Base-by-base conservation (phyloP, 2,797 vertebrate genomes). In the Fistularia tabacaria region DNA sequence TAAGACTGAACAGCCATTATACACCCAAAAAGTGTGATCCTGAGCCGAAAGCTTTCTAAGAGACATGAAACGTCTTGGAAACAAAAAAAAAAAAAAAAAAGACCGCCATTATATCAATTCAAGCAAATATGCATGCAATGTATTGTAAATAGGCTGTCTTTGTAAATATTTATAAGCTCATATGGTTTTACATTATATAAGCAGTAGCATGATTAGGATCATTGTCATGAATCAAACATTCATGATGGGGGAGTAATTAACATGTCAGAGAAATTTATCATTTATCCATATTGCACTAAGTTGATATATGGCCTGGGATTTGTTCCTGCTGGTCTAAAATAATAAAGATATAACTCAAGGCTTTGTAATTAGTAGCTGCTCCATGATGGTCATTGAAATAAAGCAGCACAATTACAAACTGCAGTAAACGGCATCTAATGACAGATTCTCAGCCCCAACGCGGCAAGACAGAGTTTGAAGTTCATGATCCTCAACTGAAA, bases 181-280 rank as follows among this genome's bases (percentile, higher is more conserved):
- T 53, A 52, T 41, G 43, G 42, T 54, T 66, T 62, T 62, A 46
- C 66, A 64, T 64, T 43, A 50, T 38, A 43, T 10, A 51, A 14
- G 38, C 15, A 12, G 36, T 14, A 36, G 38, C 41, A 48, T 54
- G 43, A 61, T 61, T 56, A 51, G 55, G 51, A 62, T 68, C 37
- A 54, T 63, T n/a, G 49, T 60, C 14, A 57, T 44, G 59, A n/a
- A 51, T 46, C 12, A 49, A 59, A 51, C 52, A 15, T 25, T 57
- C 38, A 62, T 46, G 54, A 11, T 15, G 46, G 9, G 43, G 50
- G 54, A 62, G 60, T 43, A 46, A 58, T 68, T 46, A 57, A 14
- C 39, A 41, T 56, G 49, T 68, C 60, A 60, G 40, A 73, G 46
- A 36, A 50, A 25, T 49, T 63, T 42, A 62, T 47, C 49, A 41